Percentiles rank a stretch among this genome's conserved stretches.
These are phyloP conservation scores for Poicephalus meyeri DNA, from an alignment of 2,113 vertebrate species.

Conservation along the genomic window DNA sequence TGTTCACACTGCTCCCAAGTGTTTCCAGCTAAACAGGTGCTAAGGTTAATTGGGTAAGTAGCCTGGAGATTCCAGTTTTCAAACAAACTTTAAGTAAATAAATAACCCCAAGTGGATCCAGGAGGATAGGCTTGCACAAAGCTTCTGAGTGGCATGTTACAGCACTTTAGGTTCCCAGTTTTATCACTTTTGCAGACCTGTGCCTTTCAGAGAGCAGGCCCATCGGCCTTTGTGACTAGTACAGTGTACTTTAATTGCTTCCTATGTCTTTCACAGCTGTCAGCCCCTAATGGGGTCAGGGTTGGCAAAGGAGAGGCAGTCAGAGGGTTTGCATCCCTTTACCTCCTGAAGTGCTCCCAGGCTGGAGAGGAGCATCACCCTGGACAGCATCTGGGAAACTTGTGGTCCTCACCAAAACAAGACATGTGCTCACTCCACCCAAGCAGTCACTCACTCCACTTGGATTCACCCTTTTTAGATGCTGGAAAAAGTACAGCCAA, in stretches of 20 bases:
- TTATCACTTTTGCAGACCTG: constrained; percentile 86
- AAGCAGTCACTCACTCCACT: not conserved
- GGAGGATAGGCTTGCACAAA: constrained; percentile 68
- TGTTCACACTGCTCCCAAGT: constrained; percentile 69
- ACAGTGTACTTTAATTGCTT: constrained; percentile 80
- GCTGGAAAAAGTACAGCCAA: not conserved
- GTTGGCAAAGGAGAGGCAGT: not conserved
- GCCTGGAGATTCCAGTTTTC: constrained; percentile 61
- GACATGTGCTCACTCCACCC: rapidly evolving
- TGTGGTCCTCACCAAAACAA: not conserved
- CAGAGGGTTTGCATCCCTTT: not conserved
- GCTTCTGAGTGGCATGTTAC: not conserved
- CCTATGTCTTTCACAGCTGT: constrained; percentile 84
- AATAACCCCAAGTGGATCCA: constrained; percentile 76
- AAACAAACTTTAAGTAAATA: constrained; percentile 84
- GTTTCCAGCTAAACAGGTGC: constrained; percentile 79
- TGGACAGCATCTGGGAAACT: not conserved
- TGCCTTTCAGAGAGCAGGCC: constrained; percentile 42
- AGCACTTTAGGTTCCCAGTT: constrained; percentile 41
- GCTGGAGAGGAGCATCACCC: not conserved
- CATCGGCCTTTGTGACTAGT: constrained; percentile 57
- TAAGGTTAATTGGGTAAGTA: constrained; percentile 75
- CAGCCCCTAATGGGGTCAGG: constrained; percentile 41
- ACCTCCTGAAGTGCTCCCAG: not conserved
- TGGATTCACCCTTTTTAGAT: not conserved